Evolutionary conservation across 2,113 vertebrate species (phyloP).

Genomic region (Microcebus murinus): DNA sequence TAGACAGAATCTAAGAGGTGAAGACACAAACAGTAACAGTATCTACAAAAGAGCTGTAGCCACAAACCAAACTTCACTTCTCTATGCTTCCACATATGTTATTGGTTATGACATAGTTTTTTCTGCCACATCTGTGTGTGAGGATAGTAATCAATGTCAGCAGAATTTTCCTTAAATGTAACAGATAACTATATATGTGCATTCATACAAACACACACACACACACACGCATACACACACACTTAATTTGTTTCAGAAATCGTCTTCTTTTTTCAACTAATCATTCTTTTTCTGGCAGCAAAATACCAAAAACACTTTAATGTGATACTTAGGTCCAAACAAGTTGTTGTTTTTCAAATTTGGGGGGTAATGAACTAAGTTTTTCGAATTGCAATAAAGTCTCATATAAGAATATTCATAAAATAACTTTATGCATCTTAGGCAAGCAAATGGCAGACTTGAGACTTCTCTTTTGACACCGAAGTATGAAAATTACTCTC

Average conservation of each 20-base stretch:
- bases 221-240: background rate
- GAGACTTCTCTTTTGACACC: constrained; percentile 6
- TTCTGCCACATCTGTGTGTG: background rate
- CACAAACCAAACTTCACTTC: background rate
- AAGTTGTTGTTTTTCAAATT: constrained; percentile 29
- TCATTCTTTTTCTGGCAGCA: background rate
- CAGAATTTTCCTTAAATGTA: background rate
- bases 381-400: constrained; percentile 11
- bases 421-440: constrained; percentile 23
- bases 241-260: constrained; percentile 13
- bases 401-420: background rate
- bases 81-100: background rate
- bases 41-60: background rate
- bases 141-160: background rate
- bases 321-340: background rate
- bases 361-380: background rate
- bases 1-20: background rate
- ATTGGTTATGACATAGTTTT: background rate
- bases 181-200: background rate
- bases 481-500: constrained; percentile 51
- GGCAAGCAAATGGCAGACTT: constrained; percentile 26
- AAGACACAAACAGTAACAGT: background rate
- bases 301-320: background rate
- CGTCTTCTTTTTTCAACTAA: background rate
- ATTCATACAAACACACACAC: background rate